Base-by-base conservation (phyloP, 2,888 invertebrate species). In the Shargacucullia verbasci region DNA sequence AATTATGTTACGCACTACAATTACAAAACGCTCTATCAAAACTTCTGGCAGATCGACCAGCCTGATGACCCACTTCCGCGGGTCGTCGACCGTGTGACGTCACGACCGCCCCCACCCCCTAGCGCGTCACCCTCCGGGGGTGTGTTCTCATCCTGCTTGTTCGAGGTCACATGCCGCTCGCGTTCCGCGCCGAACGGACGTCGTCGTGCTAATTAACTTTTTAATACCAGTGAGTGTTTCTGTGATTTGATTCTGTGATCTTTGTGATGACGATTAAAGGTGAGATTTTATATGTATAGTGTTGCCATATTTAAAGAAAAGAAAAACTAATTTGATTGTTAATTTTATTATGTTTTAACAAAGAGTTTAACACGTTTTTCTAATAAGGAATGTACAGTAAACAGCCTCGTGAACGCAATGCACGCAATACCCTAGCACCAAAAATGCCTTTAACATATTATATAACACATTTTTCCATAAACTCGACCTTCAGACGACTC, bases 31-130 rank as follows among this genome's bases (percentile, higher is more conserved):
- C 76, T 81, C 76, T 77, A 78, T 73, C 71, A 77, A 76, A 80
- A 78, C 76, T 71, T 74, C 73, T 81, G 79, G 75, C 80, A 84
- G 85, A 90, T 88, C 88, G 88, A 86, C 84, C 88, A 85, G 80
- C 83, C 83, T 79, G 86, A 84, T 93, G 92, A 93, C 93, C 93
- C 82, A 93, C 79, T 90, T 93, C 79, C 77, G 78, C 75, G 81
- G 91, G 88, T 92, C 87, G 87, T 78, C 88, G 91, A 91, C 92
- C 91, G 87, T 77, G 90, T 93, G 93, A 92, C 93, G 93, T 93
- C 93, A 92, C 89, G 71, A 37, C 76, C 72, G 75, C 70, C 80
- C 79, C 78, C 73, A 76, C 78, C 78, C 70, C 63, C 70, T 64
- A 66, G 60, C 85, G 78, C 85, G 84, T 84, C 87, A 85, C 76